A percentile compares a stretch with the other conserved stretches of the same genome.
phyloP scores from a whole-genome alignment of 1,140 invertebrate species.

The Formica exsecta region DNA sequence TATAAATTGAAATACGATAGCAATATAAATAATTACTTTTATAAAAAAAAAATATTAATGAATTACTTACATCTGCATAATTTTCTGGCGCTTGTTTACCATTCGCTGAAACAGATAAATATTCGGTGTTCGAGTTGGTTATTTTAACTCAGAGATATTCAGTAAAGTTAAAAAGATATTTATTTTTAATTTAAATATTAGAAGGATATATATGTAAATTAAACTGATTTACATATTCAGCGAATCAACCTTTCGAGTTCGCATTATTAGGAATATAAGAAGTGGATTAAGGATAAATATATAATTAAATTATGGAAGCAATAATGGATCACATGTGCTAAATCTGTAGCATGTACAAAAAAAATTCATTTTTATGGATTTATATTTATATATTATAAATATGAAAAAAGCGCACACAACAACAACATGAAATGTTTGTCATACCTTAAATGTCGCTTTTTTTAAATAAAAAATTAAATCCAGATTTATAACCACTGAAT shows the following conservation, averaged over 20 bases:
- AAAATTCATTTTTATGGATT: no score
- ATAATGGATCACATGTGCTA: not conserved
- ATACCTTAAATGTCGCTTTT: not conserved
- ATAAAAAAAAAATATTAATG: not conserved
- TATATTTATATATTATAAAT: not conserved
- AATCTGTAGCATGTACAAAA: not conserved
- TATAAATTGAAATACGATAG: not conserved
- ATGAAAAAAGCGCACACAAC: not conserved
- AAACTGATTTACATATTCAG: not conserved
- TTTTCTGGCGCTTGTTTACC: constrained; percentile 76
- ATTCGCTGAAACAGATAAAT: constrained; percentile 78
- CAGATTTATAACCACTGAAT: no score
- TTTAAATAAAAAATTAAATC: no score
- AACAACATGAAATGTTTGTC: not conserved
- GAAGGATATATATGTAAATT: constrained; percentile 7
- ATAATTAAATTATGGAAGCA: not conserved
- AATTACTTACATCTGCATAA: constrained; percentile 80
- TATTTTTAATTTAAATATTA: constrained; percentile 16
- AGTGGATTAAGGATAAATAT: not conserved
- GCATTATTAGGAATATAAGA: not conserved
- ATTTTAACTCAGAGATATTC: not conserved
- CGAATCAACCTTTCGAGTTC: not conserved
- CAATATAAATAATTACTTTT: not conserved
- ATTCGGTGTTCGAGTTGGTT: not conserved
- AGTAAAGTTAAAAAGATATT: not conserved